These are phyloP conservation scores for Teleiodes luculella DNA, from an alignment of 2,888 invertebrate species.

Conservation along the genomic window DNA sequence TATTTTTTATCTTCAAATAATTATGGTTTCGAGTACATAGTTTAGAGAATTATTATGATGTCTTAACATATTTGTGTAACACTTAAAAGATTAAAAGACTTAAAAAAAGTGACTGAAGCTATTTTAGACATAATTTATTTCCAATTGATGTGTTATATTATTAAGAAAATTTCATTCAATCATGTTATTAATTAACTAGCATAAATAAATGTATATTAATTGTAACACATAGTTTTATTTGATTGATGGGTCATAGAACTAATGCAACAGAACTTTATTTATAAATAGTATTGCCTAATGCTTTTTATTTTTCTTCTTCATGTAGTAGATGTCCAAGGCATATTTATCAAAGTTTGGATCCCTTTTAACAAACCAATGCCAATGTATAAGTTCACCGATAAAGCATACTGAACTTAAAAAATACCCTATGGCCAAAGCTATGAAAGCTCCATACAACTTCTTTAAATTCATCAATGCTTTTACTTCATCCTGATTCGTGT, in stretches of 20 bases:
- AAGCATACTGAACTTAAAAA: slow-evolving; percentile 77
- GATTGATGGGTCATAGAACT: neutral
- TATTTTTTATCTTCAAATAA: no score
- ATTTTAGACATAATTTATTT: slow-evolving; percentile 39
- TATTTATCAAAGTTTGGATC: slow-evolving; percentile 87
- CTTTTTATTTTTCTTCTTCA: slow-evolving; percentile 62
- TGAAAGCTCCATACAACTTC: slow-evolving; percentile 87
- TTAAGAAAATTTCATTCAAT: slow-evolving; percentile 23
- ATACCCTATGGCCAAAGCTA: slow-evolving; percentile 85
- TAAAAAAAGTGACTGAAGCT: slow-evolving; percentile 34
- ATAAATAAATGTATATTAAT: slow-evolving; percentile 35
- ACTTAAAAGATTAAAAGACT: slow-evolving; percentile 2
- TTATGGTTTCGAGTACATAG: neutral
- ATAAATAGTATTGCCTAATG: no score
- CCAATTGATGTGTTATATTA: slow-evolving; percentile 16
- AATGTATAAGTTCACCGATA: slow-evolving; percentile 81
- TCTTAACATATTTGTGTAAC: neutral
- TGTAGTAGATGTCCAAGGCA: slow-evolving; percentile 76
- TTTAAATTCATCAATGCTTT: slow-evolving; percentile 88
- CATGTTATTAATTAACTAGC: slow-evolving; percentile 30
- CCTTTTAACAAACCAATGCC: slow-evolving; percentile 80
- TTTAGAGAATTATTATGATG: neutral
- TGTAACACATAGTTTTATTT: slow-evolving; percentile 17
- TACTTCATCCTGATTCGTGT: slow-evolving; percentile 77
- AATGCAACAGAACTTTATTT: no score